Evolutionary conservation across 2,888 invertebrate genomes (phyloP), one percentile per base, ranked within the genome.

Genomic region (Nomada fabriciana): DNA sequence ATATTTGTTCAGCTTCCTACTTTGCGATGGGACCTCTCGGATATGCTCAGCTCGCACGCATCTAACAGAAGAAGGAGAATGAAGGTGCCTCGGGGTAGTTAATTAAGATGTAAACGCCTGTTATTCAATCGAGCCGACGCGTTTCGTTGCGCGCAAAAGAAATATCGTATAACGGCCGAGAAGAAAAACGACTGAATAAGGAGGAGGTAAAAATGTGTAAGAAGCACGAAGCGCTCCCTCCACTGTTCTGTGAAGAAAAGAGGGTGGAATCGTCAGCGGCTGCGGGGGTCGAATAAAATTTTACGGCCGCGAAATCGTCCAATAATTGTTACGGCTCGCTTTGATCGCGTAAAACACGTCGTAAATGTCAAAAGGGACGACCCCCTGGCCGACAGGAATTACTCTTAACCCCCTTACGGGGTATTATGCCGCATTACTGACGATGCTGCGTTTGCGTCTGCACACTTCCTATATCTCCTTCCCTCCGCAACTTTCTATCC

Each of bases 331-430:
- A 93, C 92, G 91, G 92, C 91, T 91, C 90, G 92, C 92, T 92
- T 91, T 92, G 93, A 93, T 93, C 93, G 92, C 92, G 92, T 93
- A 93, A 93, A 92, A 93, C 93, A 93, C 93, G 91, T 93, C 93
- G 93, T 93, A 93, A 93, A 93, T 86, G 93, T 93, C 92, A 88
- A 86, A 89, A 89, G 90, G 86, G 88, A 88, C 90, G 88, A 87
- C 86, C 87, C 85, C 84, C 87, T 86, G 86, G 86, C 80, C 89
- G 85, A 88, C 86, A 83, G 84, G 86, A 90, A 91, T 91, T 90
- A 90, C 88, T 88, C 87, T 87, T 88, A 89, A 90, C 88, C 86
- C 87, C 89, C 89, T 86, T 84, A 85, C 83, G 80, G 64, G 84
- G 86, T 83, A 90, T 91, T 90, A 90, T 88, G 88, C 86, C 87